Evolutionary conservation across 2,797 vertebrate species (phyloP), one percentile per base, ranked within the genome.

Genomic region (Borostomias antarcticus): DNA sequence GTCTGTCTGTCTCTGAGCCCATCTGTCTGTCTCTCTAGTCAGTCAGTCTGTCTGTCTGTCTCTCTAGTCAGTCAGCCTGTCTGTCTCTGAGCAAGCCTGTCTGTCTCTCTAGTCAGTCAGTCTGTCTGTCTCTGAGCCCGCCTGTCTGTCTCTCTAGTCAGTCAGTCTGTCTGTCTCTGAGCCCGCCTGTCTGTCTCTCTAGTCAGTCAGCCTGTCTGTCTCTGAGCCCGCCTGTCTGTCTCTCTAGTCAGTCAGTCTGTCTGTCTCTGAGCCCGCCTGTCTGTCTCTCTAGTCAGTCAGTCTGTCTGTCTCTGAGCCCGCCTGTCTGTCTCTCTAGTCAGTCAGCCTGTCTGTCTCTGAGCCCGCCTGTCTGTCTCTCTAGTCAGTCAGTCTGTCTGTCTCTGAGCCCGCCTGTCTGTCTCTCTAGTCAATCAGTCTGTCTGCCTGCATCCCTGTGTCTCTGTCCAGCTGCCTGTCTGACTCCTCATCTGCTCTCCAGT

Each of bases 401-500:
- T 58, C 29, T 51, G n/a, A 25, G 4, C n/a, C 35, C 15, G 35
- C 7, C 35, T 40, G 35, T 40, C 35, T 40, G 35, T 40, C 35
- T 40, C 9, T 10, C 3, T 37, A 1, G 35, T 37, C 8, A 37
- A 37, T 7, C n/a, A n/a, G n/a, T 1, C 35, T 37, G 35, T 10
- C 35, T 37, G 35, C 13, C 35, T 37, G 35, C 13, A 7, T 37
- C 8, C 6, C 2, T 37, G 35, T 37, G 35, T 8, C 8, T 37
- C 35, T 37, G 35, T 37, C 35, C 13, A 13, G 13, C 35, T 37
- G 35, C 6, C 35, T 37, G 35, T 37, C 6, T 37, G 3, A 10
- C 7, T 40, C 35, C 35, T 37, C 26, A 17, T 6, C 86, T 85
- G 66, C 74, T 85, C 75, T 85, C 78, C 75, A 77, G 87, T 82